phyloP scores from a whole-genome alignment of 1,140 invertebrate species.

The Lanistes nyassanus region DNA sequence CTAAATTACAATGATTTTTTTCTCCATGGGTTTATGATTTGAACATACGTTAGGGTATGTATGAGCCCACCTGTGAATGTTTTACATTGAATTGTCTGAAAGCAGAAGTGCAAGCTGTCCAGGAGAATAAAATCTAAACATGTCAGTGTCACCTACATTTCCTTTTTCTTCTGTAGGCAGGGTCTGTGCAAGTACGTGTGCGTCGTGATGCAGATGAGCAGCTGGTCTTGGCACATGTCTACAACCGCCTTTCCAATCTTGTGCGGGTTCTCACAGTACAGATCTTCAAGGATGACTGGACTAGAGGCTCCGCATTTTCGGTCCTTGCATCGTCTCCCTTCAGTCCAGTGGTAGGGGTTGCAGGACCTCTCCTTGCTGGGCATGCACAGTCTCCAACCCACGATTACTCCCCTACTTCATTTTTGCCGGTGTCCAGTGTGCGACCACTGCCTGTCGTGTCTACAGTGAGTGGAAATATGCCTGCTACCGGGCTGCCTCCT shows the following conservation, averaged over 20 bases:
- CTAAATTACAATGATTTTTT: too few relatives aligned
- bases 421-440: conserved; percentile 18
- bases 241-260: conserved; percentile 71
- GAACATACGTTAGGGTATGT: too few relatives aligned
- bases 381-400: conserved; percentile 23
- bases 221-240: conserved; percentile 73
- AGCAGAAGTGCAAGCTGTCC: too few relatives aligned
- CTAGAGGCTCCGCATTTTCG: conserved; percentile 14
- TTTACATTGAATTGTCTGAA: too few relatives aligned
- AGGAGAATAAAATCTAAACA: too few relatives aligned
- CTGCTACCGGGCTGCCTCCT: background rate
- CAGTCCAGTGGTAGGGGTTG: background rate
- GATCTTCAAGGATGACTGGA: conserved; percentile 72
- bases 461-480: background rate
- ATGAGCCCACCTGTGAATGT: too few relatives aligned
- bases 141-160: background rate
- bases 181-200: conserved; percentile 74
- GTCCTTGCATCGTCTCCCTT: conserved; percentile 24
- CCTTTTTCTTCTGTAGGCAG: conserved; percentile 67
- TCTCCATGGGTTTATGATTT: too few relatives aligned
- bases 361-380: background rate
- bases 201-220: conserved; percentile 77
- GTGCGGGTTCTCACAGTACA: conserved; percentile 73
- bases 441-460: conserved; percentile 12
- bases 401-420: conserved; percentile 7